phyloP scores from a whole-genome alignment of 2,797 vertebrate genomes.

The Carduelis carduelis region DNA sequence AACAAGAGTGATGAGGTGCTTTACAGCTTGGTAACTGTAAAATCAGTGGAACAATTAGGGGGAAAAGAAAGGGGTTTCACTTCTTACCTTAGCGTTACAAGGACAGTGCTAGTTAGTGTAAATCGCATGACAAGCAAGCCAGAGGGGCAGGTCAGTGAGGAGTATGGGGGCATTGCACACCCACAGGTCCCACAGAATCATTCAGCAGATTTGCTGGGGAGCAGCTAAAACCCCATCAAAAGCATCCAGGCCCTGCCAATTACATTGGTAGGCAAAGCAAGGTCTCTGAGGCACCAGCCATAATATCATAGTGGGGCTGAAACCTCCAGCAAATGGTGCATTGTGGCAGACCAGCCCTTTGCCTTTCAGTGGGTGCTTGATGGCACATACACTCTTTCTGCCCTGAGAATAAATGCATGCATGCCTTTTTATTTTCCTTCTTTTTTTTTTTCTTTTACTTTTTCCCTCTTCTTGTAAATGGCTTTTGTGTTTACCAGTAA shows the following conservation, averaged over 20 bases:
- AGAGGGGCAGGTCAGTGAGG: neutral
- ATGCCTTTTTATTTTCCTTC: neutral
- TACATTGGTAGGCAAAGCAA: constrained; percentile 19
- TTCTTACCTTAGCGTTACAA: constrained; percentile 59
- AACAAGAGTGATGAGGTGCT: constrained; percentile 70
- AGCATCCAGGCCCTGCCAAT: constrained; percentile 10
- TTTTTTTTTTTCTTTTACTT: neutral
- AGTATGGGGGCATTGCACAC: neutral
- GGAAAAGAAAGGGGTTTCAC: constrained; percentile 30
- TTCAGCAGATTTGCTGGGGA: neutral
- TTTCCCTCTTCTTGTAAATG: neutral
- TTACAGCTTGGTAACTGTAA: constrained; percentile 75
- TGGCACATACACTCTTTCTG: neutral
- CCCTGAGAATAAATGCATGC: constrained; percentile 10
- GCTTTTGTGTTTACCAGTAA: constrained; percentile 44
- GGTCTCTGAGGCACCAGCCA: constrained; percentile 15
- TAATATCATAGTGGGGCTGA: constrained; percentile 51
- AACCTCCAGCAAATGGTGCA: constrained; percentile 15
- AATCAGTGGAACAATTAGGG: constrained; percentile 40
- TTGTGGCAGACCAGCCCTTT: constrained; percentile 39
- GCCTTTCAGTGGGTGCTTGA: constrained; percentile 12
- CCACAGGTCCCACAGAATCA: neutral
- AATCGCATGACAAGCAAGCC: constrained; percentile 26
- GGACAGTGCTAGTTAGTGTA: constrained; percentile 51
- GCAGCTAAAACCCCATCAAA: constrained; percentile 3